Conservation (phyloP, 2,888 invertebrate genomes). For the Torymus aiolomorphi region DNA sequence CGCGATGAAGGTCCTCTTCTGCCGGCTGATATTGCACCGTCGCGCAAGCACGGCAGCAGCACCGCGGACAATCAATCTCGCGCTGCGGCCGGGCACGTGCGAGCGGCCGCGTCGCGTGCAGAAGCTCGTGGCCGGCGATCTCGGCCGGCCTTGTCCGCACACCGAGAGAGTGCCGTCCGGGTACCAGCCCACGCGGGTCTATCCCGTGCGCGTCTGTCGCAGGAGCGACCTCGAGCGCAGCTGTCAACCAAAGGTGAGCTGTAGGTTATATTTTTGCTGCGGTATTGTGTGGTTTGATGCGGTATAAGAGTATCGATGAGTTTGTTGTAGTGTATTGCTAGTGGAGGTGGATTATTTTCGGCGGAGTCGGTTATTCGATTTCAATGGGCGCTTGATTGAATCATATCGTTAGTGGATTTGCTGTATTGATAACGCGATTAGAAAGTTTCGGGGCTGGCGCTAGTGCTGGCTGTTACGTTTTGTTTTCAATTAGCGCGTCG, state of each 20-base stretch:
- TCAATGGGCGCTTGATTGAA: too few species aligned
- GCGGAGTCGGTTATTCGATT: not conserved
- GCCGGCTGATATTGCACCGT: not conserved
- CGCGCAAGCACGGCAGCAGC: constrained; percentile 62
- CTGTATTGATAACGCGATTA: too few species aligned
- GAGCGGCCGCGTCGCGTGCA: constrained; percentile 61
- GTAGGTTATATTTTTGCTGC: too few species aligned
- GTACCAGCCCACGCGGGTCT: constrained; percentile 45
- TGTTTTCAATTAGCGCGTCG: too few species aligned
- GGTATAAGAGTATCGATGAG: too few species aligned
- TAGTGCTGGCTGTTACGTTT: too few species aligned
- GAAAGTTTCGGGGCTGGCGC: too few species aligned
- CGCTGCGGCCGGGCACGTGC: constrained; percentile 66
- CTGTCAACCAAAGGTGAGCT: constrained; percentile 62
- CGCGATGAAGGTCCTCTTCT: not conserved
- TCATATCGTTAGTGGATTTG: too few species aligned
- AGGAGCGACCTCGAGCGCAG: constrained; percentile 68
- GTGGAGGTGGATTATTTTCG: too few species aligned
- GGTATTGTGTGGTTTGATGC: too few species aligned
- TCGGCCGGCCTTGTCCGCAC: constrained; percentile 58
- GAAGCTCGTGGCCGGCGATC: constrained; percentile 62
- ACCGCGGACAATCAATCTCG: constrained; percentile 69
- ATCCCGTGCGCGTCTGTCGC: constrained; percentile 73
- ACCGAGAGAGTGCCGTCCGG: not conserved
- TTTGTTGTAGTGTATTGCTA: too few species aligned